Evolutionary conservation across 2,113 vertebrate genomes (phyloP).

Genomic region (Mola mola): DNA sequence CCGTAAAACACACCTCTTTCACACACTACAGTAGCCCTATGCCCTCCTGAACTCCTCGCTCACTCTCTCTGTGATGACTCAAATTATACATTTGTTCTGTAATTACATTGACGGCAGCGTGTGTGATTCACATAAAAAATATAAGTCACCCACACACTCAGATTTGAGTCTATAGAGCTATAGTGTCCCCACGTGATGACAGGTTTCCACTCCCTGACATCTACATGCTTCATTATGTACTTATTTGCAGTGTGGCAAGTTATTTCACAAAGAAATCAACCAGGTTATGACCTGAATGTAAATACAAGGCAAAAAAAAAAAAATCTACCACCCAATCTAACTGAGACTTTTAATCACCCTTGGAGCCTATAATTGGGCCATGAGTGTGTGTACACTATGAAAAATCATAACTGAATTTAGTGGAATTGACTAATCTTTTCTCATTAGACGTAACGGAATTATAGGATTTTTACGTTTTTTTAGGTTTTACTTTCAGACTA

Average conservation of each 20-base stretch:
- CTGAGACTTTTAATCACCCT: slow-evolving; percentile 43
- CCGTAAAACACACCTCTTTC: slow-evolving; percentile 40
- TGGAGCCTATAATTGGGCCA: slow-evolving; percentile 18
- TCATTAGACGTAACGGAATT: too few relatives aligned
- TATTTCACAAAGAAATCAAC: slow-evolving; percentile 52
- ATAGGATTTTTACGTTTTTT: too few relatives aligned
- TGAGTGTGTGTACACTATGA: too few relatives aligned
- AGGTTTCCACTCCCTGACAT: slow-evolving; percentile 51
- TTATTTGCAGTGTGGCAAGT: too few relatives aligned
- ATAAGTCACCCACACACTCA: slow-evolving; percentile 15
- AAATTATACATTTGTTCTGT: slow-evolving; percentile 42
- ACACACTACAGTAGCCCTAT: slow-evolving; percentile 31
- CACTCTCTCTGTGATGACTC: slow-evolving; percentile 48
- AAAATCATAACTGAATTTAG: too few relatives aligned
- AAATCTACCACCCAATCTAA: slow-evolving; percentile 37
- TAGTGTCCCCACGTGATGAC: slow-evolving; percentile 9
- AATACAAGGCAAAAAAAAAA: slow-evolving; percentile 29
- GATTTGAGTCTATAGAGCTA: too few relatives aligned
- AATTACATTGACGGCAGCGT: slow-evolving; percentile 48
- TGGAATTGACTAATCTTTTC: too few relatives aligned
- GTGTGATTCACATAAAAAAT: slow-evolving; percentile 21
- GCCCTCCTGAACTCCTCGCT: slow-evolving; percentile 26
- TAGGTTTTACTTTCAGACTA: too few relatives aligned
- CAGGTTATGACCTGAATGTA: slow-evolving; percentile 60
- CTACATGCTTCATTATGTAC: slow-evolving; percentile 36